A percentile compares a stretch with the other conserved stretches of the same genome.
phyloP scores from a whole-genome alignment of 2,797 vertebrate genomes.

The Aldrovandia affinis region DNA sequence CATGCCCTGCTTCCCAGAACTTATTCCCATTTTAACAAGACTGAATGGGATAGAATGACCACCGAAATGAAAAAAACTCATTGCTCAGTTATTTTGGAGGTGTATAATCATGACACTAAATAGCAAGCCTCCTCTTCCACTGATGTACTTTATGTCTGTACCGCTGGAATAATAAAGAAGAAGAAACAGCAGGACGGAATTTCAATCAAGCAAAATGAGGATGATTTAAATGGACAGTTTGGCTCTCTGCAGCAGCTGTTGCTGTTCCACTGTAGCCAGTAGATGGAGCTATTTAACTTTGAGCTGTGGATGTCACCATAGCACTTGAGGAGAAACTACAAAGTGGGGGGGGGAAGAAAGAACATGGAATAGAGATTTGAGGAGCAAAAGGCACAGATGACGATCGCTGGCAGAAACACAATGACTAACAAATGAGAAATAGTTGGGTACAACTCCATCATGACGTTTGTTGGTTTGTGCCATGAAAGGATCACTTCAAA shows the following conservation, averaged over 20 bases:
- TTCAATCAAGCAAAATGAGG: neutral
- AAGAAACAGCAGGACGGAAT: neutral
- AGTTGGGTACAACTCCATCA: neutral
- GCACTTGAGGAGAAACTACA: neutral
- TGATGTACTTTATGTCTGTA: neutral
- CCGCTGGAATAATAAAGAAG: neutral
- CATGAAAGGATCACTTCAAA: neutral
- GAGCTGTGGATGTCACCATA: neutral
- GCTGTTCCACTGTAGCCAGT: conserved; percentile 48
- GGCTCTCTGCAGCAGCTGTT: neutral
- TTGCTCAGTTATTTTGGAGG: neutral
- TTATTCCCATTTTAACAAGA: neutral
- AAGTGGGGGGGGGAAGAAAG: neutral
- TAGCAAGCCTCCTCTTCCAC: too few relatives aligned
- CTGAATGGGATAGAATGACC: neutral
- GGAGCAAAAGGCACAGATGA: neutral
- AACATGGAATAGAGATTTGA: neutral
- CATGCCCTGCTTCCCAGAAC: neutral
- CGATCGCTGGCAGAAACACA: neutral
- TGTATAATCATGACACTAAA: neutral
- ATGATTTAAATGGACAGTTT: neutral
- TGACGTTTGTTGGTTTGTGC: neutral
- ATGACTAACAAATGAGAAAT: neutral
- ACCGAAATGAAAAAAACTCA: neutral
- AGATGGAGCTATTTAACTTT: conserved; percentile 72